phyloP scores from a whole-genome alignment of 2,888 invertebrate genomes.

The Pyrgus malvae region DNA sequence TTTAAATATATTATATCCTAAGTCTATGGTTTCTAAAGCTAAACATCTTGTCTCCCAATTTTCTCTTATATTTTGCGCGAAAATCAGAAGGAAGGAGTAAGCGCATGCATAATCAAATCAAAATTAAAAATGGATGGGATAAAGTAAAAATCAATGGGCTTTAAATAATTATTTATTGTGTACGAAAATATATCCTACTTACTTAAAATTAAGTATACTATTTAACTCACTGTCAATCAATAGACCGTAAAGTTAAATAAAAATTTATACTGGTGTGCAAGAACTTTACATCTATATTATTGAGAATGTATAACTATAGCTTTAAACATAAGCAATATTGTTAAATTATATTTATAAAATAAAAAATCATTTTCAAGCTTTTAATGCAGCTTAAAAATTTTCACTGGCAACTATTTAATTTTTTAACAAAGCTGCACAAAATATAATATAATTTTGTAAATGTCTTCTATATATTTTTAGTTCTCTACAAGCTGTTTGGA shows the following conservation, averaged over 20 bases:
- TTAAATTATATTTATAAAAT: conserved; percentile 12
- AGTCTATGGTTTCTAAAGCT: too few relatives aligned
- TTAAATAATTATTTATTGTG: conserved; percentile 61
- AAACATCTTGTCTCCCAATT: too few relatives aligned
- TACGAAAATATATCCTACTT: conserved; percentile 75
- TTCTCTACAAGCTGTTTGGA: too few relatives aligned
- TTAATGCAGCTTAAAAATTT: neutral
- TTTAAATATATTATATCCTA: too few relatives aligned
- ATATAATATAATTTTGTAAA: neutral
- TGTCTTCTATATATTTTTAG: neutral
- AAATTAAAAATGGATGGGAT: neutral
- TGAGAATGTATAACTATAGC: conserved; percentile 12
- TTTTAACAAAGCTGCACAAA: too few relatives aligned
- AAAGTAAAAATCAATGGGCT: conserved; percentile 36
- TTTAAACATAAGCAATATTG: conserved; percentile 11
- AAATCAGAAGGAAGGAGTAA: too few relatives aligned
- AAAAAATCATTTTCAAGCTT: neutral
- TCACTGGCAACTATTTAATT: neutral
- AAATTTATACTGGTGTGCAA: conserved; percentile 20
- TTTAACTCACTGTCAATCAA: conserved; percentile 37
- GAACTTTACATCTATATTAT: conserved; percentile 10
- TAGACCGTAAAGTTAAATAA: conserved; percentile 24
- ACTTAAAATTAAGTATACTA: conserved; percentile 67
- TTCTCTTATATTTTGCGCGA: too few relatives aligned
- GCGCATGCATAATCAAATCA: too few relatives aligned